phyloP scores from a whole-genome alignment of 2,113 vertebrate species.

The Labeo rohita region DNA sequence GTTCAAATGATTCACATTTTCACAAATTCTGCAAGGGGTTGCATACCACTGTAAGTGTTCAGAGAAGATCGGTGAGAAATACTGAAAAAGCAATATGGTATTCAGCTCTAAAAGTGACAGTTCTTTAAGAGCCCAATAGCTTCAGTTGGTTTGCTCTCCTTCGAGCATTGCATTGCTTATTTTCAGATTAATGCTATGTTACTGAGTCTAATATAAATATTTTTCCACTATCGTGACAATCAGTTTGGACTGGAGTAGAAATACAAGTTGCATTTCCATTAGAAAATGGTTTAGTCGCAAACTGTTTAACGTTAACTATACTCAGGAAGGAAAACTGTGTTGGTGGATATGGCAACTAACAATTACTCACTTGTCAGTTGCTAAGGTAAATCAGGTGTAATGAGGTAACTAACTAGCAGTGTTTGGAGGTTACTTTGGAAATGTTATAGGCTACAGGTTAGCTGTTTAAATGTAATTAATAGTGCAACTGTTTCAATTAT shows the following conservation, averaged over 20 bases:
- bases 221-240: not conserved
- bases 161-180: no score
- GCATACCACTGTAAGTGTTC: not conserved
- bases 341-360: not conserved
- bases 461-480: no score
- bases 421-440: no score
- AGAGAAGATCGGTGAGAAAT: constrained; percentile 17
- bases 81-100: not conserved
- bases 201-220: not conserved
- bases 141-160: not conserved
- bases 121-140: not conserved
- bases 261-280: not conserved
- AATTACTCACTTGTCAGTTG: not conserved
- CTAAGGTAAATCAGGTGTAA: not conserved
- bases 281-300: not conserved
- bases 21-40: no score
- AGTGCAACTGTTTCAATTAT: no score
- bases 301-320: not conserved
- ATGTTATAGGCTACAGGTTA: no score
- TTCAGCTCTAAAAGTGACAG: constrained; percentile 14
- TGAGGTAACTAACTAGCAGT: not conserved
- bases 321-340: not conserved
- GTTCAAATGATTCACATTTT: no score
- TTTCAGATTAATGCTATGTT: not conserved
- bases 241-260: no score